Conservation (phyloP, 1,140 invertebrate species). For the Drosophila busckii region DNA sequence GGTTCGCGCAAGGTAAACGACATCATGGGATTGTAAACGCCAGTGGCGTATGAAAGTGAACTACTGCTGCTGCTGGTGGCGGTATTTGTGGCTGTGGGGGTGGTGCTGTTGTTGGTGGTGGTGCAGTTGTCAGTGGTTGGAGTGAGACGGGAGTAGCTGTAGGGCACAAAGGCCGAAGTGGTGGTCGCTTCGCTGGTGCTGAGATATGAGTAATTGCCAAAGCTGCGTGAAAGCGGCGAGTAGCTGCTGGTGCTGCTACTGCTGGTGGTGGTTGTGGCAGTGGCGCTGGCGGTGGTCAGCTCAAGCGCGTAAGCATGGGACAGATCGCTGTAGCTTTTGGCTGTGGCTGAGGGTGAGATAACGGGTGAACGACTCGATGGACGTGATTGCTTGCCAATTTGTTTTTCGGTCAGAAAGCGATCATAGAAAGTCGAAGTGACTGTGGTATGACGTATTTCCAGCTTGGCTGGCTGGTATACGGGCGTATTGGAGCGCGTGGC, state of each 20-base stretch:
- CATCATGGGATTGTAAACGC: constrained; percentile 70
- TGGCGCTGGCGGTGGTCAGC: constrained; percentile 1
- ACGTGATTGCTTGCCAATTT: constrained; percentile 63
- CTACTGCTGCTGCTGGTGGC: constrained; percentile 20
- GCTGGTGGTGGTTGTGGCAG: constrained; percentile 8
- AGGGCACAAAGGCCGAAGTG: constrained; percentile 39
- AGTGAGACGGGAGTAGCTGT: too few species aligned
- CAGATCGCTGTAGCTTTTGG: constrained; percentile 59
- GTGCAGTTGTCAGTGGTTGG: too few species aligned
- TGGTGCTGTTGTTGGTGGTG: constrained; percentile 29
- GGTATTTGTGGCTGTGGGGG: constrained; percentile 24
- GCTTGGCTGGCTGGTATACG: constrained; percentile 66
- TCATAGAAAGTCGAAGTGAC: constrained; percentile 78
- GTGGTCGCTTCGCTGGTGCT: constrained; percentile 7
- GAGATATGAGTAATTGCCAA: constrained; percentile 47
- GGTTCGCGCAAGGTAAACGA: constrained; percentile 59
- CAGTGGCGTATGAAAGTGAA: constrained; percentile 45
- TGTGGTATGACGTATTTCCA: constrained; percentile 76
- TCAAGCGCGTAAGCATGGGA: constrained; percentile 4
- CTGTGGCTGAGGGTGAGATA: constrained; percentile 52
- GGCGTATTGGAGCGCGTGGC: constrained; percentile 36
- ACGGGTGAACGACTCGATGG: constrained; percentile 61
- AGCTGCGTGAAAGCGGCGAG: constrained; percentile 50
- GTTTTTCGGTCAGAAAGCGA: constrained; percentile 71
- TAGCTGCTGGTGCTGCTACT: constrained; percentile 14